Percentiles rank a stretch among this genome's conserved stretches.
Conservation (phyloP, 2,888 invertebrate genomes). For the Nemotelus pantherinus region DNA sequence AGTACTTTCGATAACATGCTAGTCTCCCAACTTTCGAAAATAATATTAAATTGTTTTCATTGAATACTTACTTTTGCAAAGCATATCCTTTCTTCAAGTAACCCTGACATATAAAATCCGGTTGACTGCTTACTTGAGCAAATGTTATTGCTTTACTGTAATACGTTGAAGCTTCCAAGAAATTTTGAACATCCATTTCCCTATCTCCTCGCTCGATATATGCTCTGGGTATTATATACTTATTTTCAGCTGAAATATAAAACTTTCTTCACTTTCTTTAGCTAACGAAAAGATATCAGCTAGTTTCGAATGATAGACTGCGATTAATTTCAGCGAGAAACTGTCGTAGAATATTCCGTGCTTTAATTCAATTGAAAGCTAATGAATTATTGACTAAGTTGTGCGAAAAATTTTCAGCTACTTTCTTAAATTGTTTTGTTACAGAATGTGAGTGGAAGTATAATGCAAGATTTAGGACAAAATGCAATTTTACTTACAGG, state of each 20-base stretch:
- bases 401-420: no score
- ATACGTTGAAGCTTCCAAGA: constrained; percentile 23
- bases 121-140: constrained; percentile 24
- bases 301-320: no score
- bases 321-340: no score
- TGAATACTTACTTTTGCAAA: constrained; percentile 15
- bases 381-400: no score
- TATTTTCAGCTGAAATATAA: constrained; percentile 32
- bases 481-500: constrained; percentile 11
- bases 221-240: constrained; percentile 24
- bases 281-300: neutral
- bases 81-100: constrained; percentile 33
- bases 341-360: no score
- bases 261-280: neutral
- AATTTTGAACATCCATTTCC: constrained; percentile 32
- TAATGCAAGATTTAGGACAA: neutral
- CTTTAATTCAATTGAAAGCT: no score
- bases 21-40: no score
- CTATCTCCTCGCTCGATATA: constrained; percentile 40
- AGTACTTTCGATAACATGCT: no score
- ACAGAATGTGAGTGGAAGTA: no score
- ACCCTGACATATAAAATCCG: constrained; percentile 36
- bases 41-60: no score
- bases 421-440: no score
- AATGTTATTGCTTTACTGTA: constrained; percentile 28